These are phyloP conservation scores for Antheraea mylitta DNA, from an alignment of 1,140 invertebrate genomes.

Conservation along the genomic window DNA sequence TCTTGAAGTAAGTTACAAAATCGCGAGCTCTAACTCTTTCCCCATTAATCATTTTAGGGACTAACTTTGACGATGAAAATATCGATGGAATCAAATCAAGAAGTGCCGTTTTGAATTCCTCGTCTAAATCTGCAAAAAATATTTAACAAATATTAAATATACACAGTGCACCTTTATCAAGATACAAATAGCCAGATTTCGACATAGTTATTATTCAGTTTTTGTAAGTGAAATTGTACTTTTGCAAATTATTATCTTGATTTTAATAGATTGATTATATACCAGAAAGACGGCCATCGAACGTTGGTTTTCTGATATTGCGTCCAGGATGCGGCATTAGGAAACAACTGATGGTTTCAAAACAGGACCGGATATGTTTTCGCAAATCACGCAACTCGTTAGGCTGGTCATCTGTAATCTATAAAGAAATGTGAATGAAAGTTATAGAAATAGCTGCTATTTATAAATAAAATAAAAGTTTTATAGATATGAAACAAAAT, in stretches of 20 bases:
- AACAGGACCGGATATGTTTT: constrained; percentile 10
- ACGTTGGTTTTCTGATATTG: constrained; percentile 1
- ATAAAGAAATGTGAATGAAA: neutral
- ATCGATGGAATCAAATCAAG: constrained; percentile 4
- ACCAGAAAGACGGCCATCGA: constrained; percentile 5
- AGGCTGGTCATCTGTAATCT: neutral
- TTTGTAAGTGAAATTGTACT: too few relatives aligned
- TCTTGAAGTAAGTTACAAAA: constrained; percentile 1
- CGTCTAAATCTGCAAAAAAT: neutral
- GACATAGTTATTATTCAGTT: too few relatives aligned
- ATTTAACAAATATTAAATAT: too few relatives aligned
- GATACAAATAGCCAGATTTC: too few relatives aligned
- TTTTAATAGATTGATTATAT: neutral
- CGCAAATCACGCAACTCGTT: constrained; percentile 8
- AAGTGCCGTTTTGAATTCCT: neutral
- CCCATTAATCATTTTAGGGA: constrained; percentile 6
- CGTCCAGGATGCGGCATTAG: constrained; percentile 15
- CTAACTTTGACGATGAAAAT: constrained; percentile 8
- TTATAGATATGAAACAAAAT: too few relatives aligned
- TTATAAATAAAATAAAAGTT: too few relatives aligned
- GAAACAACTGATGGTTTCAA: constrained; percentile 9
- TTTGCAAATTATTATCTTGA: too few relatives aligned
- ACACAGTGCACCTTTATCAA: too few relatives aligned
- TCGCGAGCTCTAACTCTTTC: neutral
- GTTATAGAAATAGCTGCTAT: too few relatives aligned